phyloP scores from a whole-genome alignment of 2,113 vertebrate species.

The Neotragus moschatus region DNA sequence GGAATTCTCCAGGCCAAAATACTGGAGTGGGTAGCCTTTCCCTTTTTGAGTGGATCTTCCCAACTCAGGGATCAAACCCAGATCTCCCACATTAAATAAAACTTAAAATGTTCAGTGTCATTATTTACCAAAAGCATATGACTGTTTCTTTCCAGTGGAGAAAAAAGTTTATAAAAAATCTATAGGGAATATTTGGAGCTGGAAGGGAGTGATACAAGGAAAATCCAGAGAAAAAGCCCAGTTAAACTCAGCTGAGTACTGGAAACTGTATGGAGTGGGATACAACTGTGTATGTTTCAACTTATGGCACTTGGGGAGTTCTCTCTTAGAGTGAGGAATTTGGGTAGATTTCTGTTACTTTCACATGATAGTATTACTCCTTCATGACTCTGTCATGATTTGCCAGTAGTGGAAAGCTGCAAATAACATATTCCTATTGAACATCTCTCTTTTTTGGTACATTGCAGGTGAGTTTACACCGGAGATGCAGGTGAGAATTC shows the following conservation, averaged over 20 bases:
- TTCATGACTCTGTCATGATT: neutral
- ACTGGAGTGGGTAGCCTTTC: neutral
- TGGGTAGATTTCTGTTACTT: neutral
- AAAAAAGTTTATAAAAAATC: neutral
- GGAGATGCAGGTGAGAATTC: constrained; percentile 95
- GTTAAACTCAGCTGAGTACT: neutral
- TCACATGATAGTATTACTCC: neutral
- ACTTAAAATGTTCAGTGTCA: neutral
- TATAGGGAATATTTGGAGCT: neutral
- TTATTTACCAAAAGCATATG: constrained; percentile 4
- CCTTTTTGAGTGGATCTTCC: neutral
- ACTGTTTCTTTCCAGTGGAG: neutral
- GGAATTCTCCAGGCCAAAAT: neutral
- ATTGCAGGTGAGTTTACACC: constrained; percentile 95
- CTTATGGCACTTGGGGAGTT: neutral
- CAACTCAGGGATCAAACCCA: neutral
- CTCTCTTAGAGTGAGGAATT: neutral
- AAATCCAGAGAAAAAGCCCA: neutral
- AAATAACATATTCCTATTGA: neutral
- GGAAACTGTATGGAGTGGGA: neutral
- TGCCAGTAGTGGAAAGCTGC: neutral
- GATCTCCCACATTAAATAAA: neutral
- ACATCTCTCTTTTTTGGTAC: neutral
- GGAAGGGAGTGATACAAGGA: neutral
- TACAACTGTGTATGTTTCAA: neutral